Evolutionary conservation across 2,113 vertebrate genomes (phyloP), one percentile per base, ranked within the genome.

Genomic region (Coryphaenoides rupestris): DNA sequence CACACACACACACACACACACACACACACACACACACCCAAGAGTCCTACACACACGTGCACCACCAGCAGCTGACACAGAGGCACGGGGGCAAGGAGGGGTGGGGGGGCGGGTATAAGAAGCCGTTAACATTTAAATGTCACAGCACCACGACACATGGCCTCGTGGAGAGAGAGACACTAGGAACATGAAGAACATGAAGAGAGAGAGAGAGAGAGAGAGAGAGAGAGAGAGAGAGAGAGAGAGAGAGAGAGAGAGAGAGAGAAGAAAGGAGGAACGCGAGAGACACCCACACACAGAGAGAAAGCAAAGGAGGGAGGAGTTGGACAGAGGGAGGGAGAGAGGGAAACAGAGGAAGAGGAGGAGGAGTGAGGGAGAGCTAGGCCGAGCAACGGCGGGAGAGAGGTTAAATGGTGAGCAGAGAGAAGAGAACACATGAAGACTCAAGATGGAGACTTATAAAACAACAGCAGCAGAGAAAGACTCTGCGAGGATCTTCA

Each of bases 61-160:
- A 40, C 16, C 26, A 15, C 23, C 47, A 16, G 52, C 7, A 2
- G 17, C 26, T 1, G 24, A 26, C 24, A 58, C 26, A 56, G 65
- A 54, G 72, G 76, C 78, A 75, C 58, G 47, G 57, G 64, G 68
- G 76, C 76, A 72, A 78, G 62, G 61, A 69, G 57, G 57, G 55
- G 60, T 75, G 63, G 50, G 67, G 64, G 60, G 69, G n/a, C n/a
- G 76, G 77, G 84, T 83, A 72, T 59, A 76, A 80, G 59, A 68
- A 55, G 55, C 70, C 60, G 57, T 68, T 84, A 83, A 78, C 84
- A 87, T 89, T 84, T 86, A 88, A 89, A 89, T 86, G 86, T 82
- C 78, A 87, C 78, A 47, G 56, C 68, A 74, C 65, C 75, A 74
- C 54, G 70, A 69, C 33, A 26, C 47, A 49, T 64, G 73, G 73